Evolutionary conservation across 1,140 invertebrate genomes (phyloP).

Genomic region (Trichonephila clavipes): DNA sequence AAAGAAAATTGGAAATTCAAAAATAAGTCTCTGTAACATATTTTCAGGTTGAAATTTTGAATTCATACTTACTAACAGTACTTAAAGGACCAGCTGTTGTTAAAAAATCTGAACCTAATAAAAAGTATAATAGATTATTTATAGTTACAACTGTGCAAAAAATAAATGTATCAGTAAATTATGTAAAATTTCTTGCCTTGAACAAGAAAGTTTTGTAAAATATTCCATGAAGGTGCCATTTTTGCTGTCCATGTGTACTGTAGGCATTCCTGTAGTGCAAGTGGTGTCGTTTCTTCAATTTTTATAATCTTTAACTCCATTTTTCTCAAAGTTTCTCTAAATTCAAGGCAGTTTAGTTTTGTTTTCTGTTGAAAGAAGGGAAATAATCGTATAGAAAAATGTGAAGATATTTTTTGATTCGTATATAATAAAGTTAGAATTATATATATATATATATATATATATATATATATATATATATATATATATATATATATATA

Average conservation of each 20-base stretch:
- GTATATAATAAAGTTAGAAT: too few relatives aligned
- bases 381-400: neutral
- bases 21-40: too few relatives aligned
- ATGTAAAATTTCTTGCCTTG: slow-evolving; percentile 33
- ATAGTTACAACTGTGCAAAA: neutral
- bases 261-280: slow-evolving; percentile 22
- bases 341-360: neutral
- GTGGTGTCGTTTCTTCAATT: slow-evolving; percentile 5
- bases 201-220: slow-evolving; percentile 24
- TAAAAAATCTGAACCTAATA: slow-evolving; percentile 31
- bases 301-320: neutral
- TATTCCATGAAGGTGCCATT: slow-evolving; percentile 47
- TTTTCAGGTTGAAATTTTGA: neutral
- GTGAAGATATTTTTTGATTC: too few relatives aligned
- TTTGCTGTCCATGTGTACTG: slow-evolving; percentile 47
- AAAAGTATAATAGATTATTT: neutral
- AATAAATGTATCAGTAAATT: neutral
- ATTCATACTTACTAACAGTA: slow-evolving; percentile 38
- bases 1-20: too few relatives aligned
- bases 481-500: too few relatives aligned
- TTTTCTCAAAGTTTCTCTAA: neutral
- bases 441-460: too few relatives aligned
- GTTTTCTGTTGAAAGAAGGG: neutral
- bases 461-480: too few relatives aligned
- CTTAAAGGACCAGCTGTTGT: neutral